Base-by-base conservation (phyloP, 2,888 invertebrate species). In the Conomelus anceps region DNA sequence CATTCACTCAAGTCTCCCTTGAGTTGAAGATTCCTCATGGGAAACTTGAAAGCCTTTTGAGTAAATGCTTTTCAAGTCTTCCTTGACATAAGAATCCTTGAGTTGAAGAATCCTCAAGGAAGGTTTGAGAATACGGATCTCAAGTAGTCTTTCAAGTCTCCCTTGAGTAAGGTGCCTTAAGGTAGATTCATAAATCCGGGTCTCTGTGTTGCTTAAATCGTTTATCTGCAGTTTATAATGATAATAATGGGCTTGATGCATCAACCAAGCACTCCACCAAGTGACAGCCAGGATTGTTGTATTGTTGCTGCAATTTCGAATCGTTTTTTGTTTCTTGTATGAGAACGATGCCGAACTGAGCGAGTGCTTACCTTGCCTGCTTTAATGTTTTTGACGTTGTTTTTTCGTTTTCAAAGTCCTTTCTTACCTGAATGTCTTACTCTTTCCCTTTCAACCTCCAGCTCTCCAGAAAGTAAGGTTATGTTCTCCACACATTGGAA, bases 351-450 rank as follows among this genome's bases (percentile, higher is more conserved):
- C 63, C 63, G 63, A 63, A n/a, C 63, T 63, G n/a, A 20, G 63
- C 63, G 63, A 88, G 85, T 91, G 88, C 34, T 88, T 26, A 22
- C 84, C 86, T 90, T 90, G 89, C 29, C 41, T 87, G 41, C 88
- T 88, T 87, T 24, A 26, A 63, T 86, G 41, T 34, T 87, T 86
- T 88, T 90, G 88, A 22, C 23, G 85, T 86, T 41, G 22, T 89
- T 89, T 86, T 63, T 22, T 88, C 85, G 90, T 91, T 90, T 90
- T 91, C 84, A 91, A 87, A 90, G 89, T 89, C 63, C 85, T 88
- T 89, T 89, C 86, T 85, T 87, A 90, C 11, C 88, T 90, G 90
- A 86, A 88, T 89, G 90, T 86, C 89, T 88, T 88, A 7, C 26
- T 89, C 88, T 89, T 13, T 24, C 22, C 86, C 86, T 86, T 84